A percentile compares a stretch with the other conserved stretches of the same genome.
phyloP scores from a whole-genome alignment of 2,113 vertebrate species.

The Caracal caracal region DNA sequence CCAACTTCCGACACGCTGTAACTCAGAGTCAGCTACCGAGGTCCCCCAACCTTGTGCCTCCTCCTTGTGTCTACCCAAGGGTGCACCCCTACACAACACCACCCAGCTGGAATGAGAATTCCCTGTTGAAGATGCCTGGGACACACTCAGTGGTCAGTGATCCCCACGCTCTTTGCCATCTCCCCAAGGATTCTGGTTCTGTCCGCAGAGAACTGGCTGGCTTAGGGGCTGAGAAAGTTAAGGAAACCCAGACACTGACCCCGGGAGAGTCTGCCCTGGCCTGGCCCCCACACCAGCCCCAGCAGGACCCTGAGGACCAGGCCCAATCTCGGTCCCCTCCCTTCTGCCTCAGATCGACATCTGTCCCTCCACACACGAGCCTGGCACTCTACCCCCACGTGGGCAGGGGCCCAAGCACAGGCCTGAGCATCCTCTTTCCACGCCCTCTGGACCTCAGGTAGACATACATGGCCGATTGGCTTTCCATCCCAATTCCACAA shows the following conservation, averaged over 20 bases:
- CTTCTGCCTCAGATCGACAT: background rate
- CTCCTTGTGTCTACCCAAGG: background rate
- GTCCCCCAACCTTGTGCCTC: background rate
- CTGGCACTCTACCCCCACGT: background rate
- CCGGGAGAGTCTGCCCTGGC: background rate
- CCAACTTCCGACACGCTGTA: background rate
- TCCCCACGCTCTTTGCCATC: background rate
- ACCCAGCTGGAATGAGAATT: background rate
- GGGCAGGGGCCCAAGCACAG: background rate
- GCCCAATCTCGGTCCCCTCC: background rate
- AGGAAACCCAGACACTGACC: background rate
- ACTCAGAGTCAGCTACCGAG: background rate
- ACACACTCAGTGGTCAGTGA: background rate
- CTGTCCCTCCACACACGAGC: background rate
- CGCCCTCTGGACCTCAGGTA: background rate
- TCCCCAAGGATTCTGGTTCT: background rate
- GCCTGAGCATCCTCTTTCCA: background rate
- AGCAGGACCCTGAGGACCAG: background rate
- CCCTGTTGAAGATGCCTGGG: background rate
- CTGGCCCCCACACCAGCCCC: background rate
- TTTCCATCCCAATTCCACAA: background rate
- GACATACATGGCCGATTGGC: background rate
- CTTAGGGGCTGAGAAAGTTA: background rate
- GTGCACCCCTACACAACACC: background rate
- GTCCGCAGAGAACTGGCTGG: background rate